phyloP scores from a whole-genome alignment of 2,797 vertebrate species.

The Sciaenops ocellatus region DNA sequence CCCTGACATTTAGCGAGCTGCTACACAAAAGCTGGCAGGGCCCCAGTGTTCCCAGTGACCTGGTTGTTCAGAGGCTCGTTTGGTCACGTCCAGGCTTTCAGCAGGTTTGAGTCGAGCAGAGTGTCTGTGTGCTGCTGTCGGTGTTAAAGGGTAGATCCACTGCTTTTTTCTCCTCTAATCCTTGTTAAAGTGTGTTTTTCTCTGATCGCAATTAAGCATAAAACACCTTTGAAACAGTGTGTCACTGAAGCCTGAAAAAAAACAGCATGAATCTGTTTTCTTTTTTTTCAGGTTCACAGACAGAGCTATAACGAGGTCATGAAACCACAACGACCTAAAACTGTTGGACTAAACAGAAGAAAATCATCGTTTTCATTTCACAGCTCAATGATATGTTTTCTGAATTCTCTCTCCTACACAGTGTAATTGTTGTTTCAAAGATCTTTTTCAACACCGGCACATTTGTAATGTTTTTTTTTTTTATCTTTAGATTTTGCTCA shows the following conservation, averaged over 20 bases:
- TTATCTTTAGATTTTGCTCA: no score
- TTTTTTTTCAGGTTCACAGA: background rate
- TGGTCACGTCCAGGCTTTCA: constrained; percentile 51
- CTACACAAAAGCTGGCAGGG: constrained; percentile 75
- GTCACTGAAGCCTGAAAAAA: no score
- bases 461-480: background rate
- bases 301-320: background rate
- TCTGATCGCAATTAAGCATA: background rate
- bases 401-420: background rate
- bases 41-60: constrained; percentile 76
- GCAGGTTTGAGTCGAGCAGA: constrained; percentile 51
- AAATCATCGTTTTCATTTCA: background rate
- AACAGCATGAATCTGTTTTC: background rate
- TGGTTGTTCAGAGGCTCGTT: constrained; percentile 68
- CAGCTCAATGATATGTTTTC: background rate
- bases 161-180: constrained; percentile 35
- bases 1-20: constrained; percentile 60
- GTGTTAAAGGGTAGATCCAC: constrained; percentile 44
- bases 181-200: constrained; percentile 10
- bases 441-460: background rate
- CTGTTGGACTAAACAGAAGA: background rate
- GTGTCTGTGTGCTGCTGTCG: constrained; percentile 28
- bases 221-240: background rate
- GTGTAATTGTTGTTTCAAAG: background rate
- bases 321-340: background rate